Percentiles rank a stretch among this genome's conserved stretches.
Evolutionary conservation across 2,888 invertebrate species (phyloP).

Genomic region (Pandemis heparana): DNA sequence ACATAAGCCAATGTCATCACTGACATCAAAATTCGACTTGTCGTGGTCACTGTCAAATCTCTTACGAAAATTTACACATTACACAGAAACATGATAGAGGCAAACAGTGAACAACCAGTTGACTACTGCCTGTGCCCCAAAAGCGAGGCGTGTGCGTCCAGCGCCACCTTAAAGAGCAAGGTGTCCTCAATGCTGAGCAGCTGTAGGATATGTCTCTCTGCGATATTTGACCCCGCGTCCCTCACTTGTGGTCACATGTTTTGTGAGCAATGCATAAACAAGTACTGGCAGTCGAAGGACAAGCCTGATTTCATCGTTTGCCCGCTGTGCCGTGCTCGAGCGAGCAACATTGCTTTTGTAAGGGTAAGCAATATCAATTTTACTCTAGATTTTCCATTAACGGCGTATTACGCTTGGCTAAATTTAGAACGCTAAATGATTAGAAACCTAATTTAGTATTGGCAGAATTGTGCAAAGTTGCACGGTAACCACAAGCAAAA

Average conservation of each 20-base stretch:
- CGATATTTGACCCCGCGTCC: constrained; percentile 58
- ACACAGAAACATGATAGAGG: constrained; percentile 21
- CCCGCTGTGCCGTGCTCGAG: constrained; percentile 64
- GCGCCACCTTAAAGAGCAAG: constrained; percentile 48
- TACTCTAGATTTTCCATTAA: too few relatives aligned
- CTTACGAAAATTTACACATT: not conserved
- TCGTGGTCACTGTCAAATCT: constrained; percentile 1
- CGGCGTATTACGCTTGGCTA: too few relatives aligned
- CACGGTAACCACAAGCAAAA: too few relatives aligned
- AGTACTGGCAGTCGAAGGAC: constrained; percentile 62
- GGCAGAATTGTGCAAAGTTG: too few relatives aligned
- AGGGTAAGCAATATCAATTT: constrained; percentile 49
- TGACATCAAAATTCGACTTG: not conserved
- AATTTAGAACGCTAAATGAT: too few relatives aligned
- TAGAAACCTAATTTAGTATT: too few relatives aligned
- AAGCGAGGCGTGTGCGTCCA: constrained; percentile 7
- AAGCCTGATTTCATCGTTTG: constrained; percentile 64
- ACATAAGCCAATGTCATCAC: not conserved
- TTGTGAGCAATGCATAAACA: constrained; percentile 64
- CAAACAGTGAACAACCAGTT: constrained; percentile 8
- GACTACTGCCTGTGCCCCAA: not conserved
- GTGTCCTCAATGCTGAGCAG: constrained; percentile 53
- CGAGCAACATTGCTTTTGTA: constrained; percentile 64
- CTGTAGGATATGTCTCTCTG: constrained; percentile 70
- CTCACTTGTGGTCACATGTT: constrained; percentile 71